These are phyloP conservation scores for Sminthurides bifidus DNA, from an alignment of 1,140 invertebrate species.

Conservation along the genomic window DNA sequence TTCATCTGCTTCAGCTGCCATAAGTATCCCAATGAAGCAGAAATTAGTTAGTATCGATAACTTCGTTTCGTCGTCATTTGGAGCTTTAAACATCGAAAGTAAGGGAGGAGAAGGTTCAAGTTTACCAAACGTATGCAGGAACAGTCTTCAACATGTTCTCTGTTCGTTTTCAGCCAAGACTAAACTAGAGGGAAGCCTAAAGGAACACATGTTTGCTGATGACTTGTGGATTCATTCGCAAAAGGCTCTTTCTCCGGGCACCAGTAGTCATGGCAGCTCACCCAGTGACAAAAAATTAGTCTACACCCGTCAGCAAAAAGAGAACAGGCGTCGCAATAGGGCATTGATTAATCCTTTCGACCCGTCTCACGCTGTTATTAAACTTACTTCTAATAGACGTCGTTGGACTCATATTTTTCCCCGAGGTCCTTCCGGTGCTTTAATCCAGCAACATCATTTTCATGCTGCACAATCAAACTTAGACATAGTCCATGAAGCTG, in stretches of 20 bases:
- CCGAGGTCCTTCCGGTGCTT: conserved; percentile 27
- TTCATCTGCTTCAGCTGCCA: conserved; percentile 33
- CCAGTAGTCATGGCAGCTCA: conserved; percentile 45
- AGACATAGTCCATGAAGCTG: conserved; percentile 29
- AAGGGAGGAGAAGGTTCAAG: too few relatives aligned
- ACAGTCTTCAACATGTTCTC: too few relatives aligned
- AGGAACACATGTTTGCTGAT: conserved; percentile 21
- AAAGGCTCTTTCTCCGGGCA: conserved; percentile 43
- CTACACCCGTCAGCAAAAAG: conserved; percentile 17
- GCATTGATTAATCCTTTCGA: conserved; percentile 94
- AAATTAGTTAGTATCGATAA: conserved; percentile 25
- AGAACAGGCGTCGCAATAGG: conserved; percentile 50
- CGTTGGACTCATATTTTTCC: conserved; percentile 99
- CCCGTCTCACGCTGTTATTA: conserved; percentile 90
- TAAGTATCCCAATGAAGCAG: conserved; percentile 34
- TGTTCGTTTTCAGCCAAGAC: conserved; percentile 12
- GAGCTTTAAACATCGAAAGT: conserved; percentile 35
- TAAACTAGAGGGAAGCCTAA: neutral
- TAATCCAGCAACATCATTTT: conserved; percentile 88
- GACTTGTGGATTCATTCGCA: conserved; percentile 22
- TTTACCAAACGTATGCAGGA: too few relatives aligned
- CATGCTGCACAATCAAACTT: conserved; percentile 58
- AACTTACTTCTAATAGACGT: conserved; percentile 87
- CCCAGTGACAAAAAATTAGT: conserved; percentile 23
- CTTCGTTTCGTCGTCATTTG: conserved; percentile 34